Evolutionary conservation across 2,113 vertebrate genomes (phyloP).

Genomic region (Scortum barcoo): DNA sequence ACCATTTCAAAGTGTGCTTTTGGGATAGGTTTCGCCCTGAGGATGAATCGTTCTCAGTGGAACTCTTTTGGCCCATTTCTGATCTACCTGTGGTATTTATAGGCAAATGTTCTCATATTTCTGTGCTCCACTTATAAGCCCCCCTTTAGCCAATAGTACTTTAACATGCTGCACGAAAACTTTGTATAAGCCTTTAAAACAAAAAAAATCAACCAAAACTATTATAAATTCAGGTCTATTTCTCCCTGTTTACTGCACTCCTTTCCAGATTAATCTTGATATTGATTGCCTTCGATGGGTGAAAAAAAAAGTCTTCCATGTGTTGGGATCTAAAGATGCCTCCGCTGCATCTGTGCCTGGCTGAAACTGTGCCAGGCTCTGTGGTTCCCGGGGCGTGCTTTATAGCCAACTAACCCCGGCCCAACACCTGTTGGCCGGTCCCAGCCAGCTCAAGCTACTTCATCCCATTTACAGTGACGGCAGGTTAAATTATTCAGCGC

Average conservation of each 20-base stretch:
- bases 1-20: slow-evolving; percentile 48
- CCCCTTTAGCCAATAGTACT: slow-evolving; percentile 52
- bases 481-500: slow-evolving; percentile 71
- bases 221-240: neutral
- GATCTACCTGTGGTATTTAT: slow-evolving; percentile 72
- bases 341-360: slow-evolving; percentile 37
- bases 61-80: slow-evolving; percentile 68
- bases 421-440: slow-evolving; percentile 60
- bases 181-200: neutral
- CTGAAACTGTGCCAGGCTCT: slow-evolving; percentile 43
- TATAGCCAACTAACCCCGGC: slow-evolving; percentile 22
- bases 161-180: slow-evolving; percentile 8
- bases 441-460: slow-evolving; percentile 47
- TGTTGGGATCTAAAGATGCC: neutral
- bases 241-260: neutral
- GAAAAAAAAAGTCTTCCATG: slow-evolving; percentile 12
- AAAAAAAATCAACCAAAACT: neutral
- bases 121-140: slow-evolving; percentile 62
- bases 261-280: slow-evolving; percentile 5
- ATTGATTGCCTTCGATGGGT: neutral
- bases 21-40: slow-evolving; percentile 52
- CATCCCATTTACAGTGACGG: slow-evolving; percentile 65
- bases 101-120: slow-evolving; percentile 64
- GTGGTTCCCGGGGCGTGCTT: neutral
- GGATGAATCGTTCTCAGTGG: slow-evolving; percentile 56